Evolutionary conservation across 1,140 invertebrate genomes (phyloP).

Genomic region (Drosophila micromelanica): DNA sequence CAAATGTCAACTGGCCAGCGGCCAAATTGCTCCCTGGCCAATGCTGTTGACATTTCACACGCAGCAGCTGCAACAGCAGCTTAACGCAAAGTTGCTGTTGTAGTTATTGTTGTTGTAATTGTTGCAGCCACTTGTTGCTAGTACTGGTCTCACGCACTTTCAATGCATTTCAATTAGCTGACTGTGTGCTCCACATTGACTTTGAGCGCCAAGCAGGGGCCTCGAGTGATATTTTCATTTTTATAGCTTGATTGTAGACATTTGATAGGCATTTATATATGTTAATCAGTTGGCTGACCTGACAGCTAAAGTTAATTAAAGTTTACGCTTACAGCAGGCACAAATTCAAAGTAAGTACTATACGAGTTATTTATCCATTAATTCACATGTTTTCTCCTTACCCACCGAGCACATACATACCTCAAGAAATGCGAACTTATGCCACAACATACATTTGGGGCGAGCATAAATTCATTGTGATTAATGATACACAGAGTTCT

Average conservation of each 20-base stretch:
- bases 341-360: conserved; percentile 15
- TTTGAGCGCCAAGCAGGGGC: conserved; percentile 46
- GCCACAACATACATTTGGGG: background rate
- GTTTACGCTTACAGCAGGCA: conserved; percentile 42
- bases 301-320: conserved; percentile 78
- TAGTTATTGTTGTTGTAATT: conserved; percentile 17
- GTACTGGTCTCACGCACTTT: conserved; percentile 73
- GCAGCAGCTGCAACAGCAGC: conserved; percentile 50
- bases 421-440: conserved; percentile 23
- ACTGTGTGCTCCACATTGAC: conserved; percentile 71
- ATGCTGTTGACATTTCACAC: conserved; percentile 74
- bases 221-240: conserved; percentile 68
- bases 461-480: conserved; percentile 65
- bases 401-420: conserved; percentile 23
- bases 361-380: conserved; percentile 59
- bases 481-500: conserved; percentile 59
- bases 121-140: conserved; percentile 40
- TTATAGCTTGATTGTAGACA: conserved; percentile 77
- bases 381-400: conserved; percentile 61
- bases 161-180: conserved; percentile 79
- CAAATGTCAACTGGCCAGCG: conserved; percentile 62
- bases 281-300: conserved; percentile 71
- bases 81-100: conserved; percentile 15
- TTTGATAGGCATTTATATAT: conserved; percentile 77
- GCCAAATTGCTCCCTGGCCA: conserved; percentile 31